Evolutionary conservation across 2,888 invertebrate genomes (phyloP).

Genomic region (Pogonocherus hispidulus): DNA sequence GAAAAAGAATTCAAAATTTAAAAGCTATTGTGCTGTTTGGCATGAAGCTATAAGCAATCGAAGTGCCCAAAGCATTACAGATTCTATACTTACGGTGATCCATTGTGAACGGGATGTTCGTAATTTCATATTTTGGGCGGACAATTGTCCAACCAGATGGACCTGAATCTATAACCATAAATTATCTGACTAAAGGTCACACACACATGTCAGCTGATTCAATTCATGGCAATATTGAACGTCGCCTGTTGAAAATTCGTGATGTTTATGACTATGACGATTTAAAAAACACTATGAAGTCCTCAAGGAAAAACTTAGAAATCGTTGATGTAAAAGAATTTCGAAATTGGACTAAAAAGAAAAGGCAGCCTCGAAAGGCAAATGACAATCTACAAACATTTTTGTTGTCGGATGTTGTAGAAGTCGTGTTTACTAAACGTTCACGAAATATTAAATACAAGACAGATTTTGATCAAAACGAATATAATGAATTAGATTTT

Average conservation of each 20-base stretch:
- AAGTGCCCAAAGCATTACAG: constrained; percentile 31
- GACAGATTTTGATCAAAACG: background rate
- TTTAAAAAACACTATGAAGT: background rate
- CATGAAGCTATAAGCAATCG: constrained; percentile 35
- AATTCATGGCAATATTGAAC: constrained; percentile 22
- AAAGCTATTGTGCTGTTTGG: constrained; percentile 33
- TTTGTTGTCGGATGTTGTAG: background rate
- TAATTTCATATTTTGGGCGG: constrained; percentile 34
- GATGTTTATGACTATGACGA: constrained; percentile 7
- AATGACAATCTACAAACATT: background rate
- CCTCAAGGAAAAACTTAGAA: constrained; percentile 10
- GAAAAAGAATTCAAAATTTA: constrained; percentile 19
- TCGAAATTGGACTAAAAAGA: constrained; percentile 9
- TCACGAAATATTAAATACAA: background rate
- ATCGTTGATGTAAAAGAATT: constrained; percentile 2
- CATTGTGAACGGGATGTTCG: constrained; percentile 22
- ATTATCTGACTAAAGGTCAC: constrained; percentile 24
- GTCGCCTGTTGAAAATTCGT: background rate
- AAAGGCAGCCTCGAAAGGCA: background rate
- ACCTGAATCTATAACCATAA: constrained; percentile 12
- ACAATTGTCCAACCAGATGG: constrained; percentile 29
- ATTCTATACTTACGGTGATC: constrained; percentile 23
- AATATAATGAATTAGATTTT: background rate
- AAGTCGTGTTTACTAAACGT: background rate
- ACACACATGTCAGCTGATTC: constrained; percentile 20